A percentile compares a stretch with the other conserved stretches of the same genome.
Conservation (phyloP, 2,888 invertebrate genomes). For the Agrenia bidenticulata region DNA sequence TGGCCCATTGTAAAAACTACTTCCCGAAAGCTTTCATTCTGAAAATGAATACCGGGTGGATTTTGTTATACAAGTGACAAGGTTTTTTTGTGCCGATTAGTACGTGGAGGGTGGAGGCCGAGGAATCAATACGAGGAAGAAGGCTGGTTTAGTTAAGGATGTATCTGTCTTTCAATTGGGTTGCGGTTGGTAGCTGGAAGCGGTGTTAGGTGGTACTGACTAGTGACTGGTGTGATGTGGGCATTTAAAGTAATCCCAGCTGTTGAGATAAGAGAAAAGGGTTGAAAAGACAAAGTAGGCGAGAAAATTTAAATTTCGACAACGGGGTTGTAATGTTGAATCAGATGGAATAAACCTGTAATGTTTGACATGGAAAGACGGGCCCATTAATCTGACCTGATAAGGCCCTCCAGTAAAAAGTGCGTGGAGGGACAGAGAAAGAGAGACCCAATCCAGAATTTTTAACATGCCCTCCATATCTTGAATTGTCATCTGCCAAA, state of each 20-base stretch:
- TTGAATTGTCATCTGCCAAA: constrained; percentile 41
- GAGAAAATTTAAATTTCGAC: constrained; percentile 41
- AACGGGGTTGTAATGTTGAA: constrained; percentile 16
- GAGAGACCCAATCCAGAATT: constrained; percentile 13
- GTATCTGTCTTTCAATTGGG: constrained; percentile 9
- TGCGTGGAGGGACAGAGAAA: constrained; percentile 1
- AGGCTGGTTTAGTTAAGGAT: neutral
- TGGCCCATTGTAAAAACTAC: no score
- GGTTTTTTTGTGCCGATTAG: constrained; percentile 2
- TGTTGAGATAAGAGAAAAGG: constrained; percentile 41
- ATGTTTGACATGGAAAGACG: constrained; percentile 33
- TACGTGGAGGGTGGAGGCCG: neutral
- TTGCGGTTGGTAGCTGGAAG: constrained; percentile 15
- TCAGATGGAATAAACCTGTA: constrained; percentile 33
- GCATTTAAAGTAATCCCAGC: constrained; percentile 41
- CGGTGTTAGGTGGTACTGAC: neutral
- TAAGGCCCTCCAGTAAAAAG: constrained; percentile 27
- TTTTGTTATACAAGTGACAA: constrained; percentile 16
- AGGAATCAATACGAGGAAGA: neutral
- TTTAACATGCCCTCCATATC: constrained; percentile 26
- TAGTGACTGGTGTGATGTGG: constrained; percentile 22
- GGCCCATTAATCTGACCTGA: constrained; percentile 45
- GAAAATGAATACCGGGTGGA: constrained; percentile 10
- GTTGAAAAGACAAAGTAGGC: constrained; percentile 45
- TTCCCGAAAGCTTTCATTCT: no score